These are phyloP conservation scores for Erpornis zantholeuca DNA, from an alignment of 2,113 vertebrate genomes.

Conservation along the genomic window DNA sequence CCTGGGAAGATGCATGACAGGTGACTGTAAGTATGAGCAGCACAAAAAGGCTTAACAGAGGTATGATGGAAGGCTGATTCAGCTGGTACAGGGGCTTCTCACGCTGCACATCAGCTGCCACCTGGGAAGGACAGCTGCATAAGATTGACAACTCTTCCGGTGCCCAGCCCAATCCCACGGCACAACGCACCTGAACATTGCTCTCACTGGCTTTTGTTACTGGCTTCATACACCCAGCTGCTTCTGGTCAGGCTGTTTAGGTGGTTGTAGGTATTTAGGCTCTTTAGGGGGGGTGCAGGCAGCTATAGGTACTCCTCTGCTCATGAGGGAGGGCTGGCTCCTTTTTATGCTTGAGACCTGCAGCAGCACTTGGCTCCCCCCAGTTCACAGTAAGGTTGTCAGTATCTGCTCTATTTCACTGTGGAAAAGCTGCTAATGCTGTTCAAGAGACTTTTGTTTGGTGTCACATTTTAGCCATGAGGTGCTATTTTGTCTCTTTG, in stretches of 20 bases:
- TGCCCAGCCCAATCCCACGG: background rate
- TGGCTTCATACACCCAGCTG: background rate
- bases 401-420: background rate
- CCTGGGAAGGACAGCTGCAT: background rate
- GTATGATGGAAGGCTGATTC: background rate
- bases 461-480: background rate
- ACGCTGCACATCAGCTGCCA: background rate
- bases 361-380: accelerated
- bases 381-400: background rate
- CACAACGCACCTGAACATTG: background rate
- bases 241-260: background rate
- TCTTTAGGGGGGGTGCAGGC: background rate
- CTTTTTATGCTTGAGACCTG: accelerated
- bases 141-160: background rate
- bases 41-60: background rate
- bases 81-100: background rate
- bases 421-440: background rate
- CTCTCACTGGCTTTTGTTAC: background rate
- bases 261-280: background rate
- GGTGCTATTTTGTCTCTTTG: background rate
- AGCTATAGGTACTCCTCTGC: accelerated
- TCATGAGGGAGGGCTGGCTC: accelerated
- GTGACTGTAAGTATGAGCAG: background rate
- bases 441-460: background rate
- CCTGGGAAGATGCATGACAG: background rate